Evolutionary conservation across 2,888 invertebrate genomes (phyloP).

Genomic region (Bembecia ichneumoniformis): DNA sequence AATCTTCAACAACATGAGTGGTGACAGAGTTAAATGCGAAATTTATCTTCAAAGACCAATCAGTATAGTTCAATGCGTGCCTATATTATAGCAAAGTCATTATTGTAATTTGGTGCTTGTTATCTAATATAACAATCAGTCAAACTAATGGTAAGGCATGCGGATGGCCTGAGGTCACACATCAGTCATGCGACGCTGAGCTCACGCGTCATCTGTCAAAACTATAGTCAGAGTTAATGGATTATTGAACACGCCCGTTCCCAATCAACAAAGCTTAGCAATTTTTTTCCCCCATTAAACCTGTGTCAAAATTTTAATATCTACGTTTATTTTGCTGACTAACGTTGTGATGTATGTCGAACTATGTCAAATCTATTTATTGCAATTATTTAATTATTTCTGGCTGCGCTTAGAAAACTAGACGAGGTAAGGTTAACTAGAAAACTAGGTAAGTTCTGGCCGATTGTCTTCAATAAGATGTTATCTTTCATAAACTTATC

Average conservation of each 20-base stretch:
- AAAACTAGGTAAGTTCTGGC: too few relatives aligned
- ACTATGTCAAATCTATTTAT: too few relatives aligned
- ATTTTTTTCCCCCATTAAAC: constrained; percentile 34
- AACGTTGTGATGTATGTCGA: constrained; percentile 2
- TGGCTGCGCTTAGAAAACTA: too few relatives aligned
- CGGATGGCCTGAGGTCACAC: constrained; percentile 9
- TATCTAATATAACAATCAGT: background rate
- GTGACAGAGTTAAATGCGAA: too few relatives aligned
- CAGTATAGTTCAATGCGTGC: background rate
- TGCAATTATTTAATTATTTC: too few relatives aligned
- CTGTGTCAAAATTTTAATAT: constrained; percentile 27
- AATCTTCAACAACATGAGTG: too few relatives aligned
- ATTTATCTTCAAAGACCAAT: too few relatives aligned
- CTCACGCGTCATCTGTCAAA: constrained; percentile 49
- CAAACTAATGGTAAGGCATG: background rate
- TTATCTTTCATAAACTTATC: too few relatives aligned
- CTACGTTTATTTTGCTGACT: constrained; percentile 16
- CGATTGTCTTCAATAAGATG: too few relatives aligned
- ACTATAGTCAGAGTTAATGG: constrained; percentile 44
- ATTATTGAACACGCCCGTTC: constrained; percentile 53
- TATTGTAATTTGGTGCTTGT: background rate
- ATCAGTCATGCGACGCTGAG: constrained; percentile 33
- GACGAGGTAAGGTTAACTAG: too few relatives aligned
- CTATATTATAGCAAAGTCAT: background rate
- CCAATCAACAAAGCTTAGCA: constrained; percentile 32